phyloP scores from a whole-genome alignment of 2,113 vertebrate species.

The Miniopterus natalensis region DNA sequence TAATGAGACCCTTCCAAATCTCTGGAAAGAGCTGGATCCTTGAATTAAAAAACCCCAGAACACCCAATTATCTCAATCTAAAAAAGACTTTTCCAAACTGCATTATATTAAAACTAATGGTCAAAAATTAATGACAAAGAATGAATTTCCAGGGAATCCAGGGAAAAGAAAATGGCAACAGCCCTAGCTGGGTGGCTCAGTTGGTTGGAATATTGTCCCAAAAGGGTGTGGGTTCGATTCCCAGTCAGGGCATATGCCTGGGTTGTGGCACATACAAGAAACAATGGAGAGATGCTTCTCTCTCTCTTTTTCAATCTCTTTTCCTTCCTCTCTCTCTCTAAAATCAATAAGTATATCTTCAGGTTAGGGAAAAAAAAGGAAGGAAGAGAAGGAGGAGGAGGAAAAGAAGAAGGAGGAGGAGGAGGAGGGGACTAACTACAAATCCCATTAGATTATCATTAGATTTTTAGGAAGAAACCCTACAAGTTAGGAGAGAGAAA shows the following conservation, averaged over 20 bases:
- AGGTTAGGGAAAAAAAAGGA: too few species aligned
- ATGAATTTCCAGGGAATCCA: background rate
- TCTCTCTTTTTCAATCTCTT: too few species aligned
- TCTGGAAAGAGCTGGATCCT: background rate
- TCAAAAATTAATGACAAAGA: background rate
- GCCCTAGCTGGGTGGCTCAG: too few species aligned
- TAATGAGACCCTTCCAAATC: background rate
- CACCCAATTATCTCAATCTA: background rate
- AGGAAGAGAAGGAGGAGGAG: too few species aligned
- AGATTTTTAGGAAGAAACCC: too few species aligned
- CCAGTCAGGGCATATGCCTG: background rate
- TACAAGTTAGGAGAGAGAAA: too few species aligned
- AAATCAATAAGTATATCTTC: too few species aligned
- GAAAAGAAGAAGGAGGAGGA: too few species aligned
- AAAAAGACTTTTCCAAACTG: background rate
- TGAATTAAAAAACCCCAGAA: background rate
- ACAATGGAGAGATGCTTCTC: too few species aligned
- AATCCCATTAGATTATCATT: too few species aligned
- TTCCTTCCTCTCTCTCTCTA: too few species aligned
- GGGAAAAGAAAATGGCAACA: background rate
- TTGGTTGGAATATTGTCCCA: background rate
- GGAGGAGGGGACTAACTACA: too few species aligned
- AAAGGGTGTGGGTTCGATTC: background rate
- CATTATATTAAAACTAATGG: background rate
- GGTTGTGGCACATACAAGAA: background rate